A percentile compares a stretch with the other conserved stretches of the same genome.
These are phyloP conservation scores for Sebastes hopkinsi DNA, from an alignment of 2,797 vertebrate genomes.

Conservation along the genomic window DNA sequence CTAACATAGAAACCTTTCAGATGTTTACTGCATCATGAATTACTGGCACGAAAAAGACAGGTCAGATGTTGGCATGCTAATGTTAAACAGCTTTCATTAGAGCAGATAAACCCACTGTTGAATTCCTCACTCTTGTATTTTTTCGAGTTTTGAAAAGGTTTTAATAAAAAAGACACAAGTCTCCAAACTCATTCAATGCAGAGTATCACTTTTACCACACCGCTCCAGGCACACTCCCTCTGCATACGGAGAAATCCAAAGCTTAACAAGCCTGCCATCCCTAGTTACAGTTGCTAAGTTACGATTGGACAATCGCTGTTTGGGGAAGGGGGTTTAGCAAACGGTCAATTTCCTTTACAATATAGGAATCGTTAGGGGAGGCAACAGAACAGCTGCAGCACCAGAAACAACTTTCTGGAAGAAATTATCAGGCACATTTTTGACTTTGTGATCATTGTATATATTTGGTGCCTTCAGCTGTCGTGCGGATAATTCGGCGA, in stretches of 20 bases:
- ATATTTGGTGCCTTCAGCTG: background rate
- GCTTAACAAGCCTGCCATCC: background rate
- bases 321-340: background rate
- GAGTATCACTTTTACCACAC: background rate
- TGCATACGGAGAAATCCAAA: background rate
- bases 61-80: background rate
- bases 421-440: background rate
- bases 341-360: background rate
- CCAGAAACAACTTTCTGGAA: background rate
- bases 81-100: background rate
- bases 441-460: background rate
- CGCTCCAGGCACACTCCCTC: background rate
- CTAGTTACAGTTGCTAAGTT: background rate
- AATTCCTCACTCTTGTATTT: background rate
- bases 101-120: background rate
- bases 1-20: no score
- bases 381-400: background rate
- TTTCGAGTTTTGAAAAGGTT: background rate
- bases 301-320: background rate
- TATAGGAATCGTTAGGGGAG: background rate
- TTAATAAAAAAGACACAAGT: background rate
- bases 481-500: background rate
- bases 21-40: background rate
- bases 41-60: background rate
- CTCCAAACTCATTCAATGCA: background rate